Base-by-base conservation (phyloP, 2,888 invertebrate genomes). In the Rhagium mordax region DNA sequence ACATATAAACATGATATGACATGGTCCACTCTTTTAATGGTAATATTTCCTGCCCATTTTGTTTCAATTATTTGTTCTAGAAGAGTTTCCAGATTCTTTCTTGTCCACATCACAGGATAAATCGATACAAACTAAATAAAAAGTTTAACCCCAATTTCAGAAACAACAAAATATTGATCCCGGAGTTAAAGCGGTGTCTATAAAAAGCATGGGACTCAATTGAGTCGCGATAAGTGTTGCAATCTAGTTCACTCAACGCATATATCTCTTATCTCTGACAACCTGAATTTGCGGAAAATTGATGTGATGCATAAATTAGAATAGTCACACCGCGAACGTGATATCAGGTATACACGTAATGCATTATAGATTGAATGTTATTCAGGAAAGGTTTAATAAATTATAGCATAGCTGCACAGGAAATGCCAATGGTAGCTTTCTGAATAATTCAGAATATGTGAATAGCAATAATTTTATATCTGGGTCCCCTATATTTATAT, bases 141-240 rank as follows among this genome's bases (percentile, higher is more conserved):
- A 0, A 2, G 4, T 59, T 59, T 16, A 15, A 29, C 27, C 27
- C n/a, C 29, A 15, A 2, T 57, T 27, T 57, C 6, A 29, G 33
- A 59, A 33, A 8, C 10, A 41, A 41, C n/a, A 41, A n/a, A 41
- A 41, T 15, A 41, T 41, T 4, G 41, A 59, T 59, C 33, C 18
- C 33, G 15, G 16, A 18, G 13, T 59, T 18, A 33, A 16, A 59
- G 59, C 18, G 59, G 10, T 33, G 33, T 6, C 59, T 16, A 29
- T 59, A 59, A 59, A 59, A 59, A 59, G 41, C 59, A 16, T n/a
- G 33, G 7, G 33, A 29, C 64, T 49, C 49, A 64, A 49, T 51
- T 51, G 64, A 41, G 48, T 47, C 27, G 51, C n/a, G 64, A 64
- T 64, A 64, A 64, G 64, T 49, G 64, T 51, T 51, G 49, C 64